Evolutionary conservation across 2,888 invertebrate genomes (phyloP), one percentile per base, ranked within the genome.

Genomic region (Apamea epomidion): DNA sequence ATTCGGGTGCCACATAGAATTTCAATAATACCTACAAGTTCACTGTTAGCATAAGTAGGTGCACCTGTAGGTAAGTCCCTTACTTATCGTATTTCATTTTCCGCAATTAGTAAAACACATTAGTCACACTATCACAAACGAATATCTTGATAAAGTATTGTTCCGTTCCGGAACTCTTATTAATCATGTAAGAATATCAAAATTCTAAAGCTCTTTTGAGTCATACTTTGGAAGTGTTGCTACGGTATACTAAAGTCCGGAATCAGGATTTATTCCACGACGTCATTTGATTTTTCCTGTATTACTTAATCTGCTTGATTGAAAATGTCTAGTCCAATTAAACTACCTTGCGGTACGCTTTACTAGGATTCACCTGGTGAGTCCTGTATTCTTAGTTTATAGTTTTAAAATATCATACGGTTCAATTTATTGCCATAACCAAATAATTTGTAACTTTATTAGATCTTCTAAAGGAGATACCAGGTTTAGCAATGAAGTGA

Each of bases 71-170:
- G 37, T 67, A 75, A 29, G 25, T 67, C 29, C 48, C 8, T 67
- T 58, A 60, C 54, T 78, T 86, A 86, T 84, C 86, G 32, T 25
- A 25, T 77, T 74, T 77, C 42, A 74, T 76, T 70, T 73, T 87
- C 75, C 75, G 84, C 87, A 74, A 85, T 87, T 87, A 87, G 80
- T 68, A 80, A 87, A 85, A 83, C 80, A 84, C 51, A 76, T 83
- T 87, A 83, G 79, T 85, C 65, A 83, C 68, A 48, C 54, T 83
- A 85, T 85, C 84, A 42, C 60, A 29, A 70, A 58, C 37, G 6
- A 78, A 77, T 25, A 85, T 83, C 87, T 79, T 73, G 79, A 87
- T 87, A 62, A 69, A 54, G n/a, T 37, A 58, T 73, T 73, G 69
- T 85, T 87, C 75, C 74, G 84, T 51, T 79, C 65, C 75, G 87